Evolutionary conservation across 2,797 vertebrate species (phyloP).

Genomic region (Hyperoplus lanceolatus): DNA sequence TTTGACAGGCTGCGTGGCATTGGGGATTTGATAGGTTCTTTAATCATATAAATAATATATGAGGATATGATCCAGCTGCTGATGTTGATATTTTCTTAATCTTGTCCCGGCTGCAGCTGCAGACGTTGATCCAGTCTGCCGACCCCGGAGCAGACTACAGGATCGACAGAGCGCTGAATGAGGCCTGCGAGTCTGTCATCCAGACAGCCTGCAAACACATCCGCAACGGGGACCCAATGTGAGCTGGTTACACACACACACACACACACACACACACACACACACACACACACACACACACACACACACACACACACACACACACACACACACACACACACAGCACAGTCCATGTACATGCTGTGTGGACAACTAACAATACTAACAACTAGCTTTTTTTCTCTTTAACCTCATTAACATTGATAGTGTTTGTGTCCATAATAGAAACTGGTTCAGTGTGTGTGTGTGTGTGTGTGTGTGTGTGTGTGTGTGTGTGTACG

Average conservation of each 20-base stretch:
- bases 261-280: neutral
- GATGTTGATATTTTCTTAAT: neutral
- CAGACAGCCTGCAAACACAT: conserved; percentile 98
- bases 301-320: neutral
- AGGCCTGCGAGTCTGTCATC: conserved; percentile 96
- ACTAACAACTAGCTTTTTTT: neutral
- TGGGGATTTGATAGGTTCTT: neutral
- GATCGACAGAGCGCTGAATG: conserved; percentile 94
- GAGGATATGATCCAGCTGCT: neutral
- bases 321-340: neutral
- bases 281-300: neutral
- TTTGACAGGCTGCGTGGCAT: neutral
- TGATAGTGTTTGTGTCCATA: too few relatives aligned
- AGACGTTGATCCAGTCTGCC: conserved; percentile 93
- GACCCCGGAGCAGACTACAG: conserved; percentile 95
- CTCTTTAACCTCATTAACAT: neutral
- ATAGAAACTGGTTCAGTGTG: neutral
- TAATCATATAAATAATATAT: neutral
- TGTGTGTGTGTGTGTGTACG: conserved; percentile 27
- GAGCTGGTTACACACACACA: conserved; percentile 45
- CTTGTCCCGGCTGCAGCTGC: conserved; percentile 85
- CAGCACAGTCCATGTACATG: neutral
- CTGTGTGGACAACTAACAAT: too few relatives aligned
- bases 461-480: conserved; percentile 17
- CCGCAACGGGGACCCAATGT: conserved; percentile 96